Base-by-base conservation (phyloP, 2,888 invertebrate species). In the Plutella xylostella region DNA sequence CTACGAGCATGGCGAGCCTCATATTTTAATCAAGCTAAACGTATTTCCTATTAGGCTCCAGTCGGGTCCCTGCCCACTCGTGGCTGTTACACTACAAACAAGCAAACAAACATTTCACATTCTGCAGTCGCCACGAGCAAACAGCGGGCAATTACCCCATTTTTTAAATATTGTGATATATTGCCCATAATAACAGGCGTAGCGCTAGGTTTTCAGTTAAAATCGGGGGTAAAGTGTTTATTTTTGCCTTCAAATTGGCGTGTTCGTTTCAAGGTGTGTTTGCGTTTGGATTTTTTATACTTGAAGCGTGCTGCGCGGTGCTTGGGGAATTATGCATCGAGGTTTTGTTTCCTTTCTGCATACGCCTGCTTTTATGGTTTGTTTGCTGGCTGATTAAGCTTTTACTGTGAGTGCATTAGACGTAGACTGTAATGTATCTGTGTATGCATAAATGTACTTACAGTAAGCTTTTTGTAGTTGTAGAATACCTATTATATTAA, bases 91-190 rank as follows among this genome's bases (percentile, higher is more conserved):
- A n/a, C 7, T 33, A 4, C 5, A 14, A 19, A 1, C 2, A 37
- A 19, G 39, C 14, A 39, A 39, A 39, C 39, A 39, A 28, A 15
- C 39, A 22, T 37, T 37, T 12, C n/a, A n/a, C n/a, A n/a, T n/a
- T n/a, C n/a, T n/a, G 12, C 17, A 39, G 15, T 39, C 39, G 39
- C 37, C 17, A 25, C 45, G 45, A 56, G 55, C 61, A 79, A 77
- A 80, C 71, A 72, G 55, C 63, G 68, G 64, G 60, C 65, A 72
- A 75, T 72, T 70, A 70, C 72, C 69, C 55, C 56, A 61, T 63
- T 71, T 70, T 65, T 65, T 70, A 65, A 72, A 72, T 76, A 72
- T 75, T 78, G 72, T 82, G 82, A 83, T 80, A 73, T 80, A 82
- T 80, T 71, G 66, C 70, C 65, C 58, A 49, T 83, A 83, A 82